These are phyloP conservation scores for Salarias fasciatus DNA, from an alignment of 2,797 vertebrate species.

Conservation along the genomic window DNA sequence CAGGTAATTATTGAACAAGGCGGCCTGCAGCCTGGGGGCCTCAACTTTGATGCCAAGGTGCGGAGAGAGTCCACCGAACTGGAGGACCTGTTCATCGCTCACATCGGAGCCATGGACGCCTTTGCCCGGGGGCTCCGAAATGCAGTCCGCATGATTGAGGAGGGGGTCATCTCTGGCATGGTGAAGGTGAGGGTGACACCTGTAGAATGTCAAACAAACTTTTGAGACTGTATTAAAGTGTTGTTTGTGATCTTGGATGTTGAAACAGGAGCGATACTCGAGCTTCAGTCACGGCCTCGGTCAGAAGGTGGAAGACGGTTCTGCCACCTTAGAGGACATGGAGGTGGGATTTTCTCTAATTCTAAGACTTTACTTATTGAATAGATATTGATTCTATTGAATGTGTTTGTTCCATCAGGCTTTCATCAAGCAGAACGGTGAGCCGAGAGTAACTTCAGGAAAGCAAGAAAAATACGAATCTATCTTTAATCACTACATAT, in stretches of 20 bases:
- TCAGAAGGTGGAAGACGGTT: slow-evolving; percentile 68
- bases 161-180: slow-evolving; percentile 68
- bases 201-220: no score
- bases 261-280: slow-evolving; percentile 69
- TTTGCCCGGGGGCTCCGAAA: slow-evolving; percentile 80
- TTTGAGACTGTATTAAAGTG: no score
- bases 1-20: slow-evolving; percentile 77
- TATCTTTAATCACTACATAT: slow-evolving; percentile 77
- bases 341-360: slow-evolving; percentile 53
- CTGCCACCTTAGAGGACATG: slow-evolving; percentile 74
- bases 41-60: slow-evolving; percentile 80
- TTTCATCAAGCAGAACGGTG: slow-evolving; percentile 70
- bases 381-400: no score
- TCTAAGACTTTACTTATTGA: neutral
- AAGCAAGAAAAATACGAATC: slow-evolving; percentile 79
- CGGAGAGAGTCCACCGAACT: slow-evolving; percentile 77
- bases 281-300: slow-evolving; percentile 73
- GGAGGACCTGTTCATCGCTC: slow-evolving; percentile 78
- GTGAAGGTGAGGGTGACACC: slow-evolving; percentile 57
- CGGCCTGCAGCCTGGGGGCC: slow-evolving; percentile 76
- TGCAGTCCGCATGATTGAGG: slow-evolving; percentile 67
- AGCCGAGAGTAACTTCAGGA: slow-evolving; percentile 73
- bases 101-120: slow-evolving; percentile 77
- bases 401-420: slow-evolving; percentile 57
- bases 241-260: neutral